phyloP scores from a whole-genome alignment of 2,888 invertebrate species.

The Azorinus chamasolen region DNA sequence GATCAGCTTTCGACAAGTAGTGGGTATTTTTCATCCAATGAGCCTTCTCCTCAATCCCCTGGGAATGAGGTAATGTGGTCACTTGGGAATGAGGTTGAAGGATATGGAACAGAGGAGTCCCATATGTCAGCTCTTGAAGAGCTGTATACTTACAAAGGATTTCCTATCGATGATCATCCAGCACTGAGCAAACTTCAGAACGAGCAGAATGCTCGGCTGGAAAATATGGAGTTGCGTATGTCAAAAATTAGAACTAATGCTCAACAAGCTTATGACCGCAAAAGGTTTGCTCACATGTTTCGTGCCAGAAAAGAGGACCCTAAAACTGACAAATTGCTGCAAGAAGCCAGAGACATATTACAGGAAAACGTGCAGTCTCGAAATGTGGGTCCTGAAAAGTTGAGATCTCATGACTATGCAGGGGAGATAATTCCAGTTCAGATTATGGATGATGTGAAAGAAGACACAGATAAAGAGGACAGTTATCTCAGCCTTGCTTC shows the following conservation, averaged over 20 bases:
- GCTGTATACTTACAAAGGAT: constrained; percentile 55
- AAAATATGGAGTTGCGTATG: constrained; percentile 79
- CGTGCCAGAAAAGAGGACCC: constrained; percentile 72
- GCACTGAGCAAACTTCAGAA: constrained; percentile 79
- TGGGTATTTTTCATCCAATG: constrained; percentile 66
- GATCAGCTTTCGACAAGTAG: constrained; percentile 66
- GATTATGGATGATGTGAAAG: constrained; percentile 65
- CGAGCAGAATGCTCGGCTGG: constrained; percentile 79
- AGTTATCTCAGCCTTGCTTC: constrained; percentile 54
- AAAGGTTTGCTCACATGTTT: constrained; percentile 80
- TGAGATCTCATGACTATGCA: constrained; percentile 67
- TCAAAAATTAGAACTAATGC: constrained; percentile 77
- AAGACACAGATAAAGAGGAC: constrained; percentile 28
- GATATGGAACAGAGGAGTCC: neutral
- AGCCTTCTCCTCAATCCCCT: constrained; percentile 49
- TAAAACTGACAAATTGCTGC: constrained; percentile 67
- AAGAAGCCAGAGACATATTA: constrained; percentile 73
- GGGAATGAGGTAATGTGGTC: constrained; percentile 47
- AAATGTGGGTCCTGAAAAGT: constrained; percentile 36
- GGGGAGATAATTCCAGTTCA: constrained; percentile 82
- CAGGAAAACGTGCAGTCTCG: constrained; percentile 61
- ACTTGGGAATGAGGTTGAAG: constrained; percentile 27
- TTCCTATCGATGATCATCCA: constrained; percentile 79
- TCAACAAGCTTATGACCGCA: constrained; percentile 78
- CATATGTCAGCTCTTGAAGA: constrained; percentile 55